phyloP scores from a whole-genome alignment of 1,140 invertebrate species.

The Diabrotica virgifera region DNA sequence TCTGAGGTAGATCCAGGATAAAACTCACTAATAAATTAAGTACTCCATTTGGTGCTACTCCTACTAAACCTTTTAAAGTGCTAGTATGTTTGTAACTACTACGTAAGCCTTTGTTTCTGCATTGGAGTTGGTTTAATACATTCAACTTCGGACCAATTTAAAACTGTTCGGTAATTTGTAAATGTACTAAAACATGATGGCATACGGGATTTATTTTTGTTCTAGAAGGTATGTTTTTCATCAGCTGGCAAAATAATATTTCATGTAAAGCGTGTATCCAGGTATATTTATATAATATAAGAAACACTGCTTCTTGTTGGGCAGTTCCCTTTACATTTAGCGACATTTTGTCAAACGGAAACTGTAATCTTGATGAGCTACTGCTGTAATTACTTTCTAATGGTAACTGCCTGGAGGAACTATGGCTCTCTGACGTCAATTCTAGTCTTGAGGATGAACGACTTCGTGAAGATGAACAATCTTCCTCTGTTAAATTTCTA shows the following conservation, averaged over 20 bases:
- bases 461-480: too few species aligned
- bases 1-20: too few species aligned
- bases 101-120: slow-evolving; percentile 21
- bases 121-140: slow-evolving; percentile 14
- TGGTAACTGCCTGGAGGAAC: too few species aligned
- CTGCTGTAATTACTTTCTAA: too few species aligned
- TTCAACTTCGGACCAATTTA: slow-evolving; percentile 29
- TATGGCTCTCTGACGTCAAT: too few species aligned
- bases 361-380: too few species aligned
- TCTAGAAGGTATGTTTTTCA: slow-evolving; percentile 28
- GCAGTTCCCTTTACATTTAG: too few species aligned
- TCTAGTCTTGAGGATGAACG: too few species aligned
- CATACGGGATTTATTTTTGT: slow-evolving; percentile 23
- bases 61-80: slow-evolving; percentile 24
- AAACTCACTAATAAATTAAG: too few species aligned
- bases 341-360: too few species aligned
- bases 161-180: slow-evolving; percentile 23
- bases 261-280: slow-evolving; percentile 33
- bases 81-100: slow-evolving; percentile 25
- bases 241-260: slow-evolving; percentile 29
- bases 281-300: slow-evolving; percentile 33
- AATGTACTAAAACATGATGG: slow-evolving; percentile 28
- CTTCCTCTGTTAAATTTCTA: too few species aligned
- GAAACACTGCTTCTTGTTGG: slow-evolving; percentile 20
- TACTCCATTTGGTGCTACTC: slow-evolving; percentile 28